Percentiles rank a stretch among this genome's conserved stretches.
phyloP scores from a whole-genome alignment of 1,140 invertebrate genomes.

The Drosophila pseudoobscura region DNA sequence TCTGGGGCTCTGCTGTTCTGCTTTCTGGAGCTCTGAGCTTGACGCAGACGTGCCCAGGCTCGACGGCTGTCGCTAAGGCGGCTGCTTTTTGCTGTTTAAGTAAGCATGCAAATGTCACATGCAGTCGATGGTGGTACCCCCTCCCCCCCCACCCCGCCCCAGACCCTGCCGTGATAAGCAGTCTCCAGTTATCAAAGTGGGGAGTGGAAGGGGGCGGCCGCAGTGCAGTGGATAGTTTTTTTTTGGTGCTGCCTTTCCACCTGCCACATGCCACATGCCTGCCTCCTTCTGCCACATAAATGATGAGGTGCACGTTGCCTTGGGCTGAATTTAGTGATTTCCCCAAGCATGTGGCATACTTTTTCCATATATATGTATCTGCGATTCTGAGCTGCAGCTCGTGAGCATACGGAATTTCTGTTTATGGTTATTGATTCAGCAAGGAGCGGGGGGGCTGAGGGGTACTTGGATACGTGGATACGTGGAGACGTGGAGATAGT shows the following conservation, averaged over 20 bases:
- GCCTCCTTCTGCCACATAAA: slow-evolving; percentile 42
- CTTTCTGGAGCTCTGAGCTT: slow-evolving; percentile 36
- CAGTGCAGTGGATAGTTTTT: slow-evolving; percentile 18
- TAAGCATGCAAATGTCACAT: slow-evolving; percentile 82
- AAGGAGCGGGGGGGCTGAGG: too few relatives aligned
- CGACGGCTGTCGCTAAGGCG: slow-evolving; percentile 20
- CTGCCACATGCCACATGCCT: slow-evolving; percentile 1
- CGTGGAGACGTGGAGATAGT: slow-evolving; percentile 38
- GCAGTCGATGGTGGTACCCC: slow-evolving; percentile 36
- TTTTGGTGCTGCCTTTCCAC: slow-evolving; percentile 12
- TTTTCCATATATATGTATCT: slow-evolving; percentile 29
- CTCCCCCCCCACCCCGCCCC: too few relatives aligned
- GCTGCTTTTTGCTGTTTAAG: slow-evolving; percentile 77
- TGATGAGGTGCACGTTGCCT: slow-evolving; percentile 63
- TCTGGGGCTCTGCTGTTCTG: slow-evolving; percentile 29
- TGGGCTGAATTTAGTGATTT: slow-evolving; percentile 74
- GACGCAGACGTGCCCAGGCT: slow-evolving; percentile 67
- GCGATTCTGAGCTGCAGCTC: slow-evolving; percentile 37
- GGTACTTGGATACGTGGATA: too few relatives aligned
- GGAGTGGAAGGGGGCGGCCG: slow-evolving; percentile 12
- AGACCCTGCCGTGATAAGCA: slow-evolving; percentile 58
- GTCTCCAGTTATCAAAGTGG: slow-evolving; percentile 71
- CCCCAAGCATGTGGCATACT: slow-evolving; percentile 77
- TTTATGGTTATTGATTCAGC: slow-evolving; percentile 77
- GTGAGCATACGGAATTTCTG: slow-evolving; percentile 62